phyloP scores from a whole-genome alignment of 2,113 vertebrate species.

The Seriola quinqueradiata region DNA sequence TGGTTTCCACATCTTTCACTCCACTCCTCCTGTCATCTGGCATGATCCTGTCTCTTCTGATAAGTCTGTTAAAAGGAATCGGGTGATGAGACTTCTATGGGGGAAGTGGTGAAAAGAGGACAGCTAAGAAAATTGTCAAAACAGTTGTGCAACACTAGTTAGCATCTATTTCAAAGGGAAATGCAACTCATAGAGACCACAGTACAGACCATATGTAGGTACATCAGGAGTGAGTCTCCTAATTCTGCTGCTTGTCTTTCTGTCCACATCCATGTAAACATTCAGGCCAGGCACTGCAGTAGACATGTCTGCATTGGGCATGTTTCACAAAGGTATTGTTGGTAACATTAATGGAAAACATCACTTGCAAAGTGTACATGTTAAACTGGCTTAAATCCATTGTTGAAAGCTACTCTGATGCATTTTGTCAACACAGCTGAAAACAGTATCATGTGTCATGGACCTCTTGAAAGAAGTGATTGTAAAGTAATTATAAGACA shows the following conservation, averaged over 20 bases:
- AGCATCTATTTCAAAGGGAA: background rate
- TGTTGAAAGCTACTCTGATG: slow-evolving; percentile 45
- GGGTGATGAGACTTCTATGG: slow-evolving; percentile 58
- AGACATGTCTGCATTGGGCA: background rate
- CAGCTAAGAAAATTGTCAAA: slow-evolving; percentile 9
- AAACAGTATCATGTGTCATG: slow-evolving; percentile 39
- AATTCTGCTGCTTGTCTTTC: slow-evolving; percentile 8
- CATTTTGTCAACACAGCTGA: slow-evolving; percentile 37
- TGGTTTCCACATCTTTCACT: slow-evolving; percentile 75
- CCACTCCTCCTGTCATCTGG: slow-evolving; percentile 63
- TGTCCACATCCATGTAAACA: slow-evolving; percentile 1
- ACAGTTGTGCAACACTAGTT: slow-evolving; percentile 13
- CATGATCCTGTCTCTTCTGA: slow-evolving; percentile 66
- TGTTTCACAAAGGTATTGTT: background rate
- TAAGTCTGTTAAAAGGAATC: slow-evolving; percentile 74
- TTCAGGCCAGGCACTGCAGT: background rate
- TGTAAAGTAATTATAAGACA: slow-evolving; percentile 51
- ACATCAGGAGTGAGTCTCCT: background rate
- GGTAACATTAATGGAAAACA: slow-evolving; percentile 37
- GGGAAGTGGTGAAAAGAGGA: slow-evolving; percentile 66
- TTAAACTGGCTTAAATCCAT: slow-evolving; percentile 32
- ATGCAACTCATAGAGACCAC: background rate
- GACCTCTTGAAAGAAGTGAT: slow-evolving; percentile 45
- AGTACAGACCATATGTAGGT: background rate
- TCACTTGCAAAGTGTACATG: background rate